A percentile compares a stretch with the other conserved stretches of the same genome.
Conservation (phyloP, 2,888 invertebrate species). For the Patella depressa region DNA sequence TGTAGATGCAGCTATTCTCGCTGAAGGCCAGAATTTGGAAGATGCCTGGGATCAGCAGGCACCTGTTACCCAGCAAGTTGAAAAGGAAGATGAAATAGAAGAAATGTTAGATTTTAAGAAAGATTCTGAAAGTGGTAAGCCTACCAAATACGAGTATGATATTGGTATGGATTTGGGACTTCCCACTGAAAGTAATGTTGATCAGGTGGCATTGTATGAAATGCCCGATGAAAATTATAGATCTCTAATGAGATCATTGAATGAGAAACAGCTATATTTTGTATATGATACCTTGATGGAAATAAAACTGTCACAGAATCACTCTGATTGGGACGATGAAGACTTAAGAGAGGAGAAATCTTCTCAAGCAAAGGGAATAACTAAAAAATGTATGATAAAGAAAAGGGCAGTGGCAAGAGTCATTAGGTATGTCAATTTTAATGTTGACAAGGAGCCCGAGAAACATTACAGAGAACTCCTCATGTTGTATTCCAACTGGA, state of each 20-base stretch:
- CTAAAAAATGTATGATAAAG: slow-evolving; percentile 15
- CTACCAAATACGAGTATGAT: slow-evolving; percentile 35
- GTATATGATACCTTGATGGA: no score
- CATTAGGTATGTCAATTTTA: slow-evolving; percentile 41
- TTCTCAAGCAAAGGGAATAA: slow-evolving; percentile 27
- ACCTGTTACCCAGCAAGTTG: slow-evolving; percentile 3
- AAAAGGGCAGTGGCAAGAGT: slow-evolving; percentile 18
- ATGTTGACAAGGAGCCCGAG: slow-evolving; percentile 40
- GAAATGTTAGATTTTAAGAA: background rate
- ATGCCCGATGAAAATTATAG: no score
- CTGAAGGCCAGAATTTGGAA: slow-evolving; percentile 26
- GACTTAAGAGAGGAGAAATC: background rate
- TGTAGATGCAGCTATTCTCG: slow-evolving; percentile 29
- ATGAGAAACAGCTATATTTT: no score
- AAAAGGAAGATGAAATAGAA: background rate
- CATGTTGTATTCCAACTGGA: slow-evolving; percentile 50
- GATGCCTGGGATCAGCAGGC: slow-evolving; percentile 36
- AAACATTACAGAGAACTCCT: slow-evolving; percentile 54
- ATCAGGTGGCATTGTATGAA: no score
- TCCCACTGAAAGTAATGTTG: slow-evolving; percentile 24
- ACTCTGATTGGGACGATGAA: no score
- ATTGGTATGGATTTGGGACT: slow-evolving; percentile 37
- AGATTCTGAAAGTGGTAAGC: slow-evolving; percentile 8
- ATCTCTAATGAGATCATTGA: no score
- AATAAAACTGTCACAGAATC: no score